phyloP scores from a whole-genome alignment of 2,797 vertebrate species.

The Dicrostonyx torquatus region DNA sequence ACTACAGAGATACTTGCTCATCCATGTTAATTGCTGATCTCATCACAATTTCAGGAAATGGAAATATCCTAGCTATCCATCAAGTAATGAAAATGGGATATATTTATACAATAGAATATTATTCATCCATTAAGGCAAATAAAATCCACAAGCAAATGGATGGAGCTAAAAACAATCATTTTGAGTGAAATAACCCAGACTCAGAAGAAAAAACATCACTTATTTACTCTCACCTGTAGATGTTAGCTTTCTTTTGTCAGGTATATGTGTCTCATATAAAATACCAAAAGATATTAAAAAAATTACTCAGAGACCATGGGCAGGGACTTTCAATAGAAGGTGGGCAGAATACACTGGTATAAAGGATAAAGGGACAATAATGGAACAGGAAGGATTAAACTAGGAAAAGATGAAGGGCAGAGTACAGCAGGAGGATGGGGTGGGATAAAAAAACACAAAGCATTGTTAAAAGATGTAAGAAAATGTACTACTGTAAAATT shows the following conservation, averaged over 20 bases:
- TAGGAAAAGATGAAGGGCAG: background rate
- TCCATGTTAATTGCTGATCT: background rate
- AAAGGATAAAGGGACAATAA: background rate
- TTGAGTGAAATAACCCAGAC: background rate
- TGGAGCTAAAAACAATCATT: background rate
- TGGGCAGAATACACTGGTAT: background rate
- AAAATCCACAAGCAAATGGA: background rate
- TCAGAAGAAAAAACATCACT: background rate
- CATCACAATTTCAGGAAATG: background rate
- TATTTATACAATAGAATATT: background rate
- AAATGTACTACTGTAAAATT: background rate
- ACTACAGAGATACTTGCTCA: background rate
- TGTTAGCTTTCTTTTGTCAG: background rate
- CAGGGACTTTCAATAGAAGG: background rate
- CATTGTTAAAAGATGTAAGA: background rate
- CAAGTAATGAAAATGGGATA: background rate
- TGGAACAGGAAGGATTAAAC: background rate
- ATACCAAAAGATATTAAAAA: background rate
- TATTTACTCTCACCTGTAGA: background rate
- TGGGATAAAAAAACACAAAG: background rate
- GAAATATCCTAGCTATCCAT: background rate
- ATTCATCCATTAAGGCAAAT: background rate
- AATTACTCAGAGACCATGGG: background rate
- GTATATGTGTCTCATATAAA: background rate
- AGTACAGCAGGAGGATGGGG: background rate